Percentiles rank a stretch among this genome's conserved stretches.
These are phyloP conservation scores for Sylvietta virens DNA, from an alignment of 2,113 vertebrate species.

Conservation along the genomic window DNA sequence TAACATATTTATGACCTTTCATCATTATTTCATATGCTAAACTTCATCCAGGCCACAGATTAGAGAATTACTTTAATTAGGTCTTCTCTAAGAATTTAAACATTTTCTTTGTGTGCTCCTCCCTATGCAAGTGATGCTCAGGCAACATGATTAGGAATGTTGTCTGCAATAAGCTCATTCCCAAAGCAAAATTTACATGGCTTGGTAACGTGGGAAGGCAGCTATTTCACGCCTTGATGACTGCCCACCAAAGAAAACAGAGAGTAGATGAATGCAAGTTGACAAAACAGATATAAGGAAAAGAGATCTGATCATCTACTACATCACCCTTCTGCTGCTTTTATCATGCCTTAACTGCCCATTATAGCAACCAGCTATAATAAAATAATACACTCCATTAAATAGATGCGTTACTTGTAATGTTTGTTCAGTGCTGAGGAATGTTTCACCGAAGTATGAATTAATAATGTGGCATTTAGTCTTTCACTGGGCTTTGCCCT, in stretches of 20 bases:
- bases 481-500: conserved; percentile 12
- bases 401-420: conserved; percentile 58
- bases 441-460: conserved; percentile 10
- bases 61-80: conserved; percentile 15
- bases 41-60: not conserved
- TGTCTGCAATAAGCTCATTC: not conserved
- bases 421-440: conserved; percentile 43
- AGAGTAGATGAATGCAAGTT: conserved; percentile 42
- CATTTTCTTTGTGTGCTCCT: not conserved
- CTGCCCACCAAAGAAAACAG: conserved; percentile 62
- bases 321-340: conserved; percentile 21
- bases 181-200: conserved; percentile 8
- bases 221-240: conserved; percentile 54
- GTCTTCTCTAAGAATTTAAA: not conserved
- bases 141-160: not conserved
- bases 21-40: not conserved
- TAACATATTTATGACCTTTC: conserved; percentile 30
- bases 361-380: conserved; percentile 56
- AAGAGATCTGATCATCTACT: conserved; percentile 8
- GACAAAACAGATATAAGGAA: conserved; percentile 12
- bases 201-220: conserved; percentile 29
- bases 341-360: conserved; percentile 49
- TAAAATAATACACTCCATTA: conserved; percentile 69
- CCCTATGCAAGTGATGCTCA: not conserved
- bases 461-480: not conserved